A percentile compares a stretch with the other conserved stretches of the same genome.
These are phyloP conservation scores for Dendrocopos noguchii DNA, from an alignment of 2,113 vertebrate species.

Conservation along the genomic window DNA sequence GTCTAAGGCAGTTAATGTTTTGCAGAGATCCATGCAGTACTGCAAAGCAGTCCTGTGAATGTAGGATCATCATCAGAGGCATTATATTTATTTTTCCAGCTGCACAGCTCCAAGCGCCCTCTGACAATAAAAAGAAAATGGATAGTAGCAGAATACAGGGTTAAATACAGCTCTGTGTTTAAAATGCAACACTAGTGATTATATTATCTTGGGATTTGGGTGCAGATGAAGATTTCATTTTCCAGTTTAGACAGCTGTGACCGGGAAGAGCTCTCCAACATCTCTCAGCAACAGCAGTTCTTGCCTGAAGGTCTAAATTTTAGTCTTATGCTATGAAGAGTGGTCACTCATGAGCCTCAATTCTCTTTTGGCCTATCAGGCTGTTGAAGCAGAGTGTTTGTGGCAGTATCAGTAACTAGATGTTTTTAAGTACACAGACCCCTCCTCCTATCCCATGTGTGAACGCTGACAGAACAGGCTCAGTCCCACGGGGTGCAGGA, in stretches of 20 bases:
- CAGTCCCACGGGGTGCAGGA: accelerated
- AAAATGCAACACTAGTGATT: not conserved
- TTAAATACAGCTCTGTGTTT: not conserved
- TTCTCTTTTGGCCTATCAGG: accelerated
- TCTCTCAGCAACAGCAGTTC: not conserved
- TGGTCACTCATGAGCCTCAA: accelerated
- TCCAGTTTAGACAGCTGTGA: not conserved
- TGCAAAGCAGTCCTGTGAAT: accelerated
- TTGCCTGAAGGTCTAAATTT: not conserved
- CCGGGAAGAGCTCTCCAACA: not conserved
- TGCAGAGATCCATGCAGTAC: not conserved
- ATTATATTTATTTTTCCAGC: not conserved
- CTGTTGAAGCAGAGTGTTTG: not conserved
- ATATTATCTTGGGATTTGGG: not conserved
- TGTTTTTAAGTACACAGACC: not conserved
- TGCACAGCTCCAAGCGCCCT: not conserved
- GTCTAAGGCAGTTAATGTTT: not conserved
- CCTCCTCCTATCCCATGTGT: accelerated
- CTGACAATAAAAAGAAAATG: not conserved
- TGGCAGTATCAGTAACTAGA: not conserved
- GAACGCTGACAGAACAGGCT: not conserved
- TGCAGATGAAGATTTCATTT: not conserved
- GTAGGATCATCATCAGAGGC: not conserved
- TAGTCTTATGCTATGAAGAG: not conserved
- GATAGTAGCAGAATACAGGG: not conserved